phyloP scores from a whole-genome alignment of 2,797 vertebrate genomes.

The Borostomias antarcticus region DNA sequence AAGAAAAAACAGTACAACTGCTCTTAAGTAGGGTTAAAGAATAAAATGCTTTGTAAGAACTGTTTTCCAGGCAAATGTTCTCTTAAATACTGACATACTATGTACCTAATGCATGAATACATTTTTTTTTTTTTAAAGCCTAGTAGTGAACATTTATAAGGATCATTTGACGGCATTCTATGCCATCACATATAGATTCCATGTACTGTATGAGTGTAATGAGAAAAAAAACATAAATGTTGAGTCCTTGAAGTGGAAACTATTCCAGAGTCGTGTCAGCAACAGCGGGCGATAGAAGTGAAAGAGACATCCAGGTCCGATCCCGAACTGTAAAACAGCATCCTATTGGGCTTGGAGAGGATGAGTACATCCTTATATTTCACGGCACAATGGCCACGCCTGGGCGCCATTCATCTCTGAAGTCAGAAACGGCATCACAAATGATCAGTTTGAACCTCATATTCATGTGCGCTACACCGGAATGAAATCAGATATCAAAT shows the following conservation, averaged over 20 bases:
- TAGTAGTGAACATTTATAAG: neutral
- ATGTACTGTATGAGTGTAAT: constrained; percentile 14
- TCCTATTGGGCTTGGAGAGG: constrained; percentile 48
- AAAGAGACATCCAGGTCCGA: constrained; percentile 39
- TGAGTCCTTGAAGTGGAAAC: constrained; percentile 18
- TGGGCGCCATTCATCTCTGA: constrained; percentile 54
- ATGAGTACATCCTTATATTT: constrained; percentile 63
- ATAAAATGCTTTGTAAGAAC: too few relatives aligned
- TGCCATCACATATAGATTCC: neutral
- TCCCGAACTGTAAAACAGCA: constrained; percentile 41
- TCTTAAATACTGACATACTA: too few relatives aligned
- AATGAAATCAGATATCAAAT: constrained; percentile 61
- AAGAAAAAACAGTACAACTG: too few relatives aligned
- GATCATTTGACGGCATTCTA: neutral
- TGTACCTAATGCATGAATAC: too few relatives aligned
- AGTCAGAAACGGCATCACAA: constrained; percentile 50
- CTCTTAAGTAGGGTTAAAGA: too few relatives aligned
- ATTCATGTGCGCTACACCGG: constrained; percentile 33
- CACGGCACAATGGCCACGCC: constrained; percentile 55
- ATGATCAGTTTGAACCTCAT: constrained; percentile 45
- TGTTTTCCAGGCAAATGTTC: too few relatives aligned
- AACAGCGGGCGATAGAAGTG: constrained; percentile 11
- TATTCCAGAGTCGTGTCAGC: constrained; percentile 4
- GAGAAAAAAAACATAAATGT: constrained; percentile 2
- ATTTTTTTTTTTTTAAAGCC: too few relatives aligned